Evolutionary conservation across 2,888 invertebrate species (phyloP).

Genomic region (Digitonthophagus gazella): DNA sequence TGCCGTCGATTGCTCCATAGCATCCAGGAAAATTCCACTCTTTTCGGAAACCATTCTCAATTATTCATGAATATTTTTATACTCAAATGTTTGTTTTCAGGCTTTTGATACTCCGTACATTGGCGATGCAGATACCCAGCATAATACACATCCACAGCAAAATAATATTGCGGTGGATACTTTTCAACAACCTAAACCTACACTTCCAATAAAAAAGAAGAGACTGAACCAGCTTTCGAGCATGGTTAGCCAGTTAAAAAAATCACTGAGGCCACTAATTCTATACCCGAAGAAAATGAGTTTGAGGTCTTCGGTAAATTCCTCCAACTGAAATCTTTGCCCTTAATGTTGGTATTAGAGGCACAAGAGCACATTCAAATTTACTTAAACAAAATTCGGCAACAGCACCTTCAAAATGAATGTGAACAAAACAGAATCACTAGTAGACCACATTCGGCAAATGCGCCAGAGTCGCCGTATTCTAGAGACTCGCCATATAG

Average conservation of each 20-base stretch:
- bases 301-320: constrained; percentile 37
- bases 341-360: constrained; percentile 23
- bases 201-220: too few relatives aligned
- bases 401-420: constrained; percentile 27
- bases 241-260: constrained; percentile 37
- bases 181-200: too few relatives aligned
- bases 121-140: constrained; percentile 14
- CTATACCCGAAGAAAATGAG: constrained; percentile 38
- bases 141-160: background rate
- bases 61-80: too few relatives aligned
- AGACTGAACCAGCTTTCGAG: constrained; percentile 34
- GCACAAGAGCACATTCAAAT: constrained; percentile 34
- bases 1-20: constrained; percentile 36
- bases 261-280: constrained; percentile 36
- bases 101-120: constrained; percentile 31
- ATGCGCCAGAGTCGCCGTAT: too few relatives aligned
- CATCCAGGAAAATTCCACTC: constrained; percentile 36
- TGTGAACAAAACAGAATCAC: too few relatives aligned
- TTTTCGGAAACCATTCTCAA: constrained; percentile 33
- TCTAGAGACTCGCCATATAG: too few relatives aligned
- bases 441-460: background rate
- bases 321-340: constrained; percentile 32
- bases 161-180: too few relatives aligned
- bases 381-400: constrained; percentile 34
- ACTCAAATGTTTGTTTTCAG: too few relatives aligned